Base-by-base conservation (phyloP, 2,888 invertebrate genomes). In the Leucophenga montana region DNA sequence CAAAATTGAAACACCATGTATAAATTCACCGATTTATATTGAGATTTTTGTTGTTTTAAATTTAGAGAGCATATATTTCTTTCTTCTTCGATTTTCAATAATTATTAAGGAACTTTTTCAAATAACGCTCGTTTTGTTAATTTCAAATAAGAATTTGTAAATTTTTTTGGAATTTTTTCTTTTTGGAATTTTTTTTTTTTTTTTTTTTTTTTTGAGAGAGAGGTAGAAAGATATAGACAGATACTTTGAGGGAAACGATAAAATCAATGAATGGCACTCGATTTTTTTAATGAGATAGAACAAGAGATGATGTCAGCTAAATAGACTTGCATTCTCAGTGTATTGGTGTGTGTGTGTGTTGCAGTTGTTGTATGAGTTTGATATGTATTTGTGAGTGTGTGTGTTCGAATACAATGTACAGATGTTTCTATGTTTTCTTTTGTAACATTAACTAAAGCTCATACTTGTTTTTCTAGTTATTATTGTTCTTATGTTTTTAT, bases 81-180 rank as follows among this genome's bases (percentile, higher is more conserved):
- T 69, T 71, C 68, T 66, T 70, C 71, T 68, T 50, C 70, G 67
- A 72, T 56, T 54, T 46, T 53, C 33, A 31, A 66, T 22, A 33
- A 31, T 59, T 61, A 3, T 66, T 64, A 65, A 69, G 79, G 74
- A 82, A 78, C 83, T 77, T 75, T 79, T 79, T 79, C 78, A 82
- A 83, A 78, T 77, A 78, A 74, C 81, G 83, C 83, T 83, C 78
- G 70, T 72, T 65, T 3, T 69, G 57, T 68, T 11, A 56, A n/a
- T n/a, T n/a, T n/a, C n/a, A n/a, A n/a, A n/a, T n/a, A n/a, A n/a
- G n/a, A n/a, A n/a, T n/a, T n/a, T n/a, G n/a, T n/a, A n/a, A n/a
- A 14, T 70, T 20, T 54, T 65, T 67, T 61, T 56, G 66, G 68
- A 11, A 69, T 67, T 68, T 4, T 57, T 16, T 70, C 11, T 53